Conservation (phyloP, 2,113 vertebrate species). For the Cromileptes altivelis region DNA sequence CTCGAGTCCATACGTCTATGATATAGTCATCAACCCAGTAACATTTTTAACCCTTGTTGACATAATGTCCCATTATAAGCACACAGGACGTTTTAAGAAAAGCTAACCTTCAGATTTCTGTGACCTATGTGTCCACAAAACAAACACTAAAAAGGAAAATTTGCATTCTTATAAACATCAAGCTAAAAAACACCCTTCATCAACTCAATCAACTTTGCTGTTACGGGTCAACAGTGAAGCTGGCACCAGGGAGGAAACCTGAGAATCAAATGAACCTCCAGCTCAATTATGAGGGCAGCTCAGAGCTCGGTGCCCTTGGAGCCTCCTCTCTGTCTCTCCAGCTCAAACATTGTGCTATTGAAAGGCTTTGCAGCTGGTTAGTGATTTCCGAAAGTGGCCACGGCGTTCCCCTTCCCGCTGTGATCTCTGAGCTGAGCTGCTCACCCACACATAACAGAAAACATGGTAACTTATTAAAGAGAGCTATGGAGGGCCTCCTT, state of each 20-base stretch:
- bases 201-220: conserved; percentile 14
- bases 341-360: conserved; percentile 50
- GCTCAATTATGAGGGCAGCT: conserved; percentile 44
- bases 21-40: too few relatives aligned
- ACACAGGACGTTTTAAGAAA: not conserved
- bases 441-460: conserved; percentile 67
- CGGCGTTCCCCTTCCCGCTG: conserved; percentile 51
- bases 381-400: conserved; percentile 70
- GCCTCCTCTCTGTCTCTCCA: conserved; percentile 34
- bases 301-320: conserved; percentile 61
- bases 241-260: conserved; percentile 64
- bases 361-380: conserved; percentile 70
- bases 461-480: conserved; percentile 84
- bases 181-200: not conserved
- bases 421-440: conserved; percentile 62
- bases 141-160: not conserved
- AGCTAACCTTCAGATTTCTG: not conserved
- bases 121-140: not conserved
- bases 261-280: conserved; percentile 61
- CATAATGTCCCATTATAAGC: not conserved
- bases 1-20: too few relatives aligned
- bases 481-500: conserved; percentile 69
- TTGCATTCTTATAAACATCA: not conserved
- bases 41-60: not conserved
- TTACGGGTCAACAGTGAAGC: conserved; percentile 28